Base-by-base conservation (phyloP, 2,888 invertebrate genomes). In the Muscina levida region DNA sequence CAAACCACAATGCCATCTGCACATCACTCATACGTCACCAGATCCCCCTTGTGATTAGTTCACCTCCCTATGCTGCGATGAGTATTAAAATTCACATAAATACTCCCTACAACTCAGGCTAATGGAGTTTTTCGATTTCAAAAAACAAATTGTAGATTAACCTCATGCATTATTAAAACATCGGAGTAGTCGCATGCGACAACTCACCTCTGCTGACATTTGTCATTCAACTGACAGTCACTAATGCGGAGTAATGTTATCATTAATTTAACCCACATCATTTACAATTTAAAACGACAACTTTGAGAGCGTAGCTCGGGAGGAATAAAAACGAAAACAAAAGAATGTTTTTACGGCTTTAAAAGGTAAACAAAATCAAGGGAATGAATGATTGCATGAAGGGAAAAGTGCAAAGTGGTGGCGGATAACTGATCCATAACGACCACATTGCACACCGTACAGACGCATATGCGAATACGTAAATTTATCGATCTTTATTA, bases 201-300 rank as follows among this genome's bases (percentile, higher is more conserved):
- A 22, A 53, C 10, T 17, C 3, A 31, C 46, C 51, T 37, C 17
- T 59, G 17, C 39, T 37, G 39, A 4, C 57, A 26, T n/a, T 39
- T 59, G 59, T 59, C 59, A 39, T 19, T 15, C 59, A 39, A 59
- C n/a, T 15, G 37, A 17, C 42, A 42, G 4, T 62, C 56, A 22
- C 71, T 76, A 65, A 65, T 71, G 71, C 70, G 51, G 65, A 46
- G 11, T 76, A 70, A 76, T 76, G 53, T 76, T 65, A 70, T 76
- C 70, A 76, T 76, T 76, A 76, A 76, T 66, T 56, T 76, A 71
- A 76, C 71, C 76, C 76, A 76, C 56, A 71, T 76, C 76, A 71
- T 65, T 76, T 46, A 42, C 26, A 48, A 56, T 57, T 37, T 39
- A 13, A 76, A 71, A 70, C 13, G 17, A 11, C 42, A 46, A 31